A percentile compares a stretch with the other conserved stretches of the same genome.
These are phyloP conservation scores for Halichoerus grypus DNA, from an alignment of 2,113 vertebrate genomes.

Conservation along the genomic window DNA sequence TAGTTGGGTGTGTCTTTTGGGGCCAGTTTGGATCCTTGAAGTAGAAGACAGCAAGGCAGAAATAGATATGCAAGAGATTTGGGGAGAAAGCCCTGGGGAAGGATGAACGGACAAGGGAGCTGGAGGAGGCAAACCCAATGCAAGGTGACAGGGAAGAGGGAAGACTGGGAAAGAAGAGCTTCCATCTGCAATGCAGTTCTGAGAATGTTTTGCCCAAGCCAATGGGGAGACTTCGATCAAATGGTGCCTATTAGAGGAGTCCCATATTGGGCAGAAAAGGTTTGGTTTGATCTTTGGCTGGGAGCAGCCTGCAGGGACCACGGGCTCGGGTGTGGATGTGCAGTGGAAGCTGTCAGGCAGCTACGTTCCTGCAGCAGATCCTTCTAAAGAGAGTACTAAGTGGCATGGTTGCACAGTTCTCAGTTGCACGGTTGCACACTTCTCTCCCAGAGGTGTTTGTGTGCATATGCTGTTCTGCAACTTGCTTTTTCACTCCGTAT, in stretches of 20 bases:
- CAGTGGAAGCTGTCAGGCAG: not conserved
- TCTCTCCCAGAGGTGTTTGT: not conserved
- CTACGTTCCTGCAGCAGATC: no score
- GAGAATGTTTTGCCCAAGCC: not conserved
- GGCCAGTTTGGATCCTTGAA: not conserved
- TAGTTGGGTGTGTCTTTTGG: not conserved
- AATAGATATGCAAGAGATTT: not conserved
- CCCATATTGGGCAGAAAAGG: no score
- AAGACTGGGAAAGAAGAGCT: not conserved
- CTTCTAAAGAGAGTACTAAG: not conserved
- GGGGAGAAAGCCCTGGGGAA: not conserved
- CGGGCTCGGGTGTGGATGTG: not conserved
- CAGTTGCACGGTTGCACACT: fast-evolving
- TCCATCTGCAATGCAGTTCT: not conserved
- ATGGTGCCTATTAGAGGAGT: not conserved
- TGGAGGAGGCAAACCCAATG: not conserved
- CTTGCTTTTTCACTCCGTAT: not conserved
- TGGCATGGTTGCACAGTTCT: fast-evolving
- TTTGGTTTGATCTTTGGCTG: not conserved
- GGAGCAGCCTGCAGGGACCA: not conserved
- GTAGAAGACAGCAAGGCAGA: not conserved
- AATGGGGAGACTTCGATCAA: not conserved
- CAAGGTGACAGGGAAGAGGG: not conserved
- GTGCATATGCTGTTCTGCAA: not conserved
- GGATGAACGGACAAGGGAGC: no score